Conservation (phyloP, 2,888 invertebrate genomes). For the Arrhopalites spinosus region DNA sequence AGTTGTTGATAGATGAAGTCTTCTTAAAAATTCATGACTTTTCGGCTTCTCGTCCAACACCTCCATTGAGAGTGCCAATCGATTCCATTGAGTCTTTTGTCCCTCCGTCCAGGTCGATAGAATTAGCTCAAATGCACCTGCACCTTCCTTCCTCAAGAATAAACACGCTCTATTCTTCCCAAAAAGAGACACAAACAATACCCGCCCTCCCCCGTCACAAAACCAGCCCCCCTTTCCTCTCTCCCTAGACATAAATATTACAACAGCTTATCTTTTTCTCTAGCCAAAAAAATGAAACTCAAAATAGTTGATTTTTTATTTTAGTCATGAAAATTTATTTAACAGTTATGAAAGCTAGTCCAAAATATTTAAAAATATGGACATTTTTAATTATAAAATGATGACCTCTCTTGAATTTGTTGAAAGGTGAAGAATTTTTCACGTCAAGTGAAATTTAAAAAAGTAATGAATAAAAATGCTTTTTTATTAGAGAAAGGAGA, state of each 20-base stretch:
- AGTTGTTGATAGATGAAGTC: constrained; percentile 43
- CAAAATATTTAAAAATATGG: no score
- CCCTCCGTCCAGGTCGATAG: constrained; percentile 32
- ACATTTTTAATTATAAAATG: no score
- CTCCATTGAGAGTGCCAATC: constrained; percentile 39
- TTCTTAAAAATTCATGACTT: constrained; percentile 47
- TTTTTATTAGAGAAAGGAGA: no score
- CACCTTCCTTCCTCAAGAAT: constrained; percentile 22
- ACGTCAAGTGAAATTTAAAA: no score
- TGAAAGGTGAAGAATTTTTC: no score
- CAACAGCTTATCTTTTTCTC: background rate
- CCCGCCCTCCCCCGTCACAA: constrained; percentile 19
- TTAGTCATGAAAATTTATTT: no score
- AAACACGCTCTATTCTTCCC: constrained; percentile 26
- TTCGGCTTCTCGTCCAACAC: constrained; percentile 37
- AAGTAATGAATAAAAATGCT: no score
- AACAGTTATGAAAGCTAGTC: no score
- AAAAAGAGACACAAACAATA: constrained; percentile 16
- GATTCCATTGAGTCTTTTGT: constrained; percentile 37
- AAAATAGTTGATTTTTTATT: no score
- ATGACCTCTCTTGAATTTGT: no score
- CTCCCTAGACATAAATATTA: constrained; percentile 19
- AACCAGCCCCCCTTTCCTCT: constrained; percentile 4
- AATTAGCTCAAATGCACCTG: constrained; percentile 40
- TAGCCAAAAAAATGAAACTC: background rate